Base-by-base conservation (phyloP, 2,888 invertebrate species). In the Oligia strigilis region DNA sequence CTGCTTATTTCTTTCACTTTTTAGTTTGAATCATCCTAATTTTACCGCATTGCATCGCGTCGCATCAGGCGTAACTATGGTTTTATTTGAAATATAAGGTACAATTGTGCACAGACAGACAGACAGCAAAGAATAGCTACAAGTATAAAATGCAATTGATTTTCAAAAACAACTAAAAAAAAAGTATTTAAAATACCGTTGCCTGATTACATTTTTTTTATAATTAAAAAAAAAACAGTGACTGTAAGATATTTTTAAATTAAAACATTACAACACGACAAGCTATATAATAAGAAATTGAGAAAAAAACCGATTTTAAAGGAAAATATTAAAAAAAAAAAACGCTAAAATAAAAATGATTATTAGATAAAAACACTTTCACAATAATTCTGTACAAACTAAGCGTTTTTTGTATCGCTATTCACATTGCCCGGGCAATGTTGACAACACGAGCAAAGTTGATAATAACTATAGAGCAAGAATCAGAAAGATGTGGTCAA, bases 61-160 rank as follows among this genome's bases (percentile, higher is more conserved):
- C 62, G 62, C n/a, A 2, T 40, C 40, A 40, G 17, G 17, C n/a
- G 14, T 52, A 52, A 36, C 11, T 62, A 58, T 71, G 0, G 9
- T 40, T 71, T 40, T 60, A 17, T 40, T 58, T 60, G 0, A 17
- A 71, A 71, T 72, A 19, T 40, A 40, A 17, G n/a, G n/a, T 60
- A 66, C n/a, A 49, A 72, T 55, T 71, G 49, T 36, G 11, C 46
- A 14, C 46, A 52, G 52, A 73, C 82, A 82, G 67, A 71, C 83
- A 82, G 86, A 65, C 81, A 84, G 82, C 82, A 43, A 29, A 62
- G n/a, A 46, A 72, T 46, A 81, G 49, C 74, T 74, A 80, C 71
- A 67, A 64, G 43, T 60, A 75, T 64, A 83, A 82, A 85, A 82
- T 66, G 77, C 69, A 73, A 62, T 70, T 65, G 19, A 64, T 70